Evolutionary conservation across 2,113 vertebrate species (phyloP).

Genomic region (Martes martes): DNA sequence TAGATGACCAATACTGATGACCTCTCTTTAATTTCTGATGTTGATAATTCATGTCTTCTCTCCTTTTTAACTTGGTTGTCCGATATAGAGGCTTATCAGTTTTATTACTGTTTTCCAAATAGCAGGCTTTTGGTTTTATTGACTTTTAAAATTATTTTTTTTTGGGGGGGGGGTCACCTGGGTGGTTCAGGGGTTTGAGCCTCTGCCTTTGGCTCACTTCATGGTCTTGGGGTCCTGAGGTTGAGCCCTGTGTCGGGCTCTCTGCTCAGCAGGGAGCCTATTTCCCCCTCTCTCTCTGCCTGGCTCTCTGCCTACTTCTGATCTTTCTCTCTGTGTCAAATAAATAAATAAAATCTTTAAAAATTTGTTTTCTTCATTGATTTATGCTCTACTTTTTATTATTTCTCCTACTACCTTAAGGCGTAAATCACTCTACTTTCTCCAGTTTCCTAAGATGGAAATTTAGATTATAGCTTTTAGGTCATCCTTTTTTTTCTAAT

Average conservation of each 20-base stretch:
- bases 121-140: neutral
- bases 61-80: neutral
- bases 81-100: neutral
- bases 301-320: too few relatives aligned
- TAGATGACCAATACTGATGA: neutral
- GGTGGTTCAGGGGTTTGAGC: too few relatives aligned
- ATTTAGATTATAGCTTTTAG: neutral
- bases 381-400: neutral
- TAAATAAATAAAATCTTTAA: neutral
- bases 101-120: neutral
- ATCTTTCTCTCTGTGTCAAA: too few relatives aligned
- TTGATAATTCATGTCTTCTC: neutral
- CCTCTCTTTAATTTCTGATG: neutral
- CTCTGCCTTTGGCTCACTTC: too few relatives aligned
- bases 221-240: too few relatives aligned
- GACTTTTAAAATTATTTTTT: neutral
- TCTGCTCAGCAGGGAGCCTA: too few relatives aligned
- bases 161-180: too few relatives aligned
- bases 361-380: neutral
- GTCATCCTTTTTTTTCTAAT: neutral
- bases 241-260: too few relatives aligned
- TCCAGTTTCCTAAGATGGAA: neutral
- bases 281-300: too few relatives aligned
- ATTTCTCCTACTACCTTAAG: neutral
- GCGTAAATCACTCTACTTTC: neutral